Conservation (phyloP, 1,140 invertebrate species). For the Bombyx mandarina region DNA sequence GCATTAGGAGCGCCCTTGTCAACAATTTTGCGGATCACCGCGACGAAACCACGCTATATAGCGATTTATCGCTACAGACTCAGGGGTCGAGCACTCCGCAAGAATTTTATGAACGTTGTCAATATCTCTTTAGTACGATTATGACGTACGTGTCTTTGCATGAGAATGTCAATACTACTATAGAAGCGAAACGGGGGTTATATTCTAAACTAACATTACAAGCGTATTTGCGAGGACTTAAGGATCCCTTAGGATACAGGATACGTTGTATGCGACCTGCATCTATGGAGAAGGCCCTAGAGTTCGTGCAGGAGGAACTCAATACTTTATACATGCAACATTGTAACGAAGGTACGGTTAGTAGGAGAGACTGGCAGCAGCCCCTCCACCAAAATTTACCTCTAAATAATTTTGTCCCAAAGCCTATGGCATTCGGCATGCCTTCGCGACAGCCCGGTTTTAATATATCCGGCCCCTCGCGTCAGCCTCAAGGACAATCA, state of each 20-base stretch:
- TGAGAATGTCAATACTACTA: slow-evolving; percentile 12
- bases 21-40: slow-evolving; percentile 19
- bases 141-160: slow-evolving; percentile 19
- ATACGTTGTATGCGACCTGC: slow-evolving; percentile 6
- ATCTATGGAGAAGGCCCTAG: slow-evolving; percentile 8
- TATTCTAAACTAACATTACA: slow-evolving; percentile 11
- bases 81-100: slow-evolving; percentile 16
- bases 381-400: no score
- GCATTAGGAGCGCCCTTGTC: slow-evolving; percentile 15
- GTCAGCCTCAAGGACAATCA: no score
- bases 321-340: slow-evolving; percentile 10
- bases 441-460: no score
- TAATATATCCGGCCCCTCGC: no score
- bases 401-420: no score
- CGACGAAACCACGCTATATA: slow-evolving; percentile 19
- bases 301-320: slow-evolving; percentile 9
- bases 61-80: slow-evolving; percentile 13
- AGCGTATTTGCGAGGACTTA: slow-evolving; percentile 7
- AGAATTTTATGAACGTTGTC: slow-evolving; percentile 20
- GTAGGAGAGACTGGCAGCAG: no score
- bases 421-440: no score
- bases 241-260: slow-evolving; percentile 7
- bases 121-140: slow-evolving; percentile 16
- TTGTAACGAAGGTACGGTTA: neutral
- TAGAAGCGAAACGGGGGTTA: slow-evolving; percentile 15